Evolutionary conservation across 2,113 vertebrate genomes (phyloP).

Genomic region (Emydura subglobosa): DNA sequence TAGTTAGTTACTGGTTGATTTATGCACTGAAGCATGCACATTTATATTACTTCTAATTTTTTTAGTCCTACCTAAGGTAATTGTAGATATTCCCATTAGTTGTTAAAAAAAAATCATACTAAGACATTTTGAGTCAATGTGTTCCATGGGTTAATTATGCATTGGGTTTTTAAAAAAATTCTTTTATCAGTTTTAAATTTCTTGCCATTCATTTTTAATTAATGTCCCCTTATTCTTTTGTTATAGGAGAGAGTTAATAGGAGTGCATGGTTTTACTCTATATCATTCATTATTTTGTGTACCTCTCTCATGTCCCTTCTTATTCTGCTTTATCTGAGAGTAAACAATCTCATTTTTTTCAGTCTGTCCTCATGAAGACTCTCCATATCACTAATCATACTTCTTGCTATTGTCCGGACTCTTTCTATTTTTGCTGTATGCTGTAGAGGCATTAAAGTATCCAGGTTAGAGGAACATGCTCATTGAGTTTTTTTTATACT

Average conservation of each 20-base stretch:
- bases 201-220: not conserved
- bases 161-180: not conserved
- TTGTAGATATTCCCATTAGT: not conserved
- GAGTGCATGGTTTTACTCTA: not conserved
- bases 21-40: not conserved
- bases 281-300: not conserved
- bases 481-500: not conserved
- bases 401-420: not conserved
- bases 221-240: not conserved
- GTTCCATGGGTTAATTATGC: not conserved
- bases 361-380: not conserved
- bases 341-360: not conserved
- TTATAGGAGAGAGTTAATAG: not conserved
- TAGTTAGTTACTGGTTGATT: not conserved
- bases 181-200: not conserved
- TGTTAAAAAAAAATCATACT: not conserved
- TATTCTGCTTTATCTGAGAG: not conserved
- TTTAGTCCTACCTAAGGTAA: not conserved
- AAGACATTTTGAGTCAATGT: not conserved
- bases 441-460: not conserved
- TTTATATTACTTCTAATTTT: not conserved
- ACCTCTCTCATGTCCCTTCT: not conserved
- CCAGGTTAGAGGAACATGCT: not conserved
- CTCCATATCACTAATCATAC: not conserved
- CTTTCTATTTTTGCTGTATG: not conserved